Conservation (phyloP, 2,888 invertebrate species). For the Sarcophaga variegata region DNA sequence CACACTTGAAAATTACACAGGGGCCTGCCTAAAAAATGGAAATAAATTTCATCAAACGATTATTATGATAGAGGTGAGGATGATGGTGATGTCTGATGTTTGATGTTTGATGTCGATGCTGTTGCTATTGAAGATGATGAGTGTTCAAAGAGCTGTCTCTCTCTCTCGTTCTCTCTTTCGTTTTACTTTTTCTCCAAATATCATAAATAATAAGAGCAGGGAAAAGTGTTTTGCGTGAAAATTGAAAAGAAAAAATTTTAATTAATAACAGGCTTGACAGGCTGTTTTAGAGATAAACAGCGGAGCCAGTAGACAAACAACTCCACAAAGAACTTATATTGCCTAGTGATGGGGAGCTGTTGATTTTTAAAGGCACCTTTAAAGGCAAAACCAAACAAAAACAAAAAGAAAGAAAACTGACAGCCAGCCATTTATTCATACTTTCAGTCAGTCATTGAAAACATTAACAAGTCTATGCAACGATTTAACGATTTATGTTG, state of each 20-base stretch:
- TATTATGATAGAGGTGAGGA: background rate
- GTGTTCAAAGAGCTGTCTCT: background rate
- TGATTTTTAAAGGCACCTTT: background rate
- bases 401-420: background rate
- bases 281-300: constrained; percentile 28
- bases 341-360: background rate
- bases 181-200: background rate
- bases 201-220: constrained; percentile 37
- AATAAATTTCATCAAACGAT: constrained; percentile 59
- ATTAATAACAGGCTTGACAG: constrained; percentile 66
- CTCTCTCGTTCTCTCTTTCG: background rate
- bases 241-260: constrained; percentile 65
- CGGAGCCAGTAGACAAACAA: constrained; percentile 3
- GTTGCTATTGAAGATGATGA: constrained; percentile 12
- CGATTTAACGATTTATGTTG: constrained; percentile 44
- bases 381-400: background rate
- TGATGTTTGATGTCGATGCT: background rate
- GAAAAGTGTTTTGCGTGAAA: constrained; percentile 46
- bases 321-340: background rate
- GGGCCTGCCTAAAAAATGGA: constrained; percentile 2
- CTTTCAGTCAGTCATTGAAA: background rate
- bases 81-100: background rate
- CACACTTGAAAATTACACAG: constrained; percentile 65
- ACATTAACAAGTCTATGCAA: constrained; percentile 15
- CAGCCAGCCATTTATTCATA: background rate